phyloP scores from a whole-genome alignment of 2,888 invertebrate genomes.

The Chymomyza caudatula region DNA sequence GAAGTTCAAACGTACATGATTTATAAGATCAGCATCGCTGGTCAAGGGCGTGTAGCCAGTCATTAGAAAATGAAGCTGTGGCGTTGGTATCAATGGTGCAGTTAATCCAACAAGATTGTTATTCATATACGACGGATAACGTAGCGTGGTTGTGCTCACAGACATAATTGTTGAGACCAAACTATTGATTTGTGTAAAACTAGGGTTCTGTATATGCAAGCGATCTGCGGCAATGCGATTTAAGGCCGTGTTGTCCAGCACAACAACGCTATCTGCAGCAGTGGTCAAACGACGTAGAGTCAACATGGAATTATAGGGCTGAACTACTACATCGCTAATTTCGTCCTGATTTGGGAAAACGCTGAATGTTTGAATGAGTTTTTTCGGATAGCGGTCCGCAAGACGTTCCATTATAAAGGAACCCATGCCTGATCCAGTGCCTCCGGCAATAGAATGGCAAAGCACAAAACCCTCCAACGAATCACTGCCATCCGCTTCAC shows the following conservation, averaged over 20 bases:
- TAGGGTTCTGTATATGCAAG: slow-evolving; percentile 96
- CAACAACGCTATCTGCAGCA: slow-evolving; percentile 97
- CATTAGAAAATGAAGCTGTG: slow-evolving; percentile 99
- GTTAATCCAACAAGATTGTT: slow-evolving; percentile 97
- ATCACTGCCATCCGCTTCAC: slow-evolving; percentile 99
- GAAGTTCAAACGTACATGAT: slow-evolving; percentile 24
- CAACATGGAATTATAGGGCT: slow-evolving; percentile 96
- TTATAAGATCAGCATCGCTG: slow-evolving; percentile 86
- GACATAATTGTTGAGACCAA: slow-evolving; percentile 99
- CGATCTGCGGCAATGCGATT: slow-evolving; percentile 96
- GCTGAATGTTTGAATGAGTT: slow-evolving; percentile 98
- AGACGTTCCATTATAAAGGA: slow-evolving; percentile 94
- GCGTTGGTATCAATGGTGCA: slow-evolving; percentile 97
- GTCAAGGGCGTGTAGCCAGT: slow-evolving; percentile 98
- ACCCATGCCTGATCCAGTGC: slow-evolving; percentile 99
- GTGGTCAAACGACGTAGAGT: slow-evolving; percentile 96
- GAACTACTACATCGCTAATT: slow-evolving; percentile 97
- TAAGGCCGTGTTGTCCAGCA: slow-evolving; percentile 97
- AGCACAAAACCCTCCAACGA: slow-evolving; percentile 98
- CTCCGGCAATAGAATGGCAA: slow-evolving; percentile 99
- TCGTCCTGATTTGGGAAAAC: slow-evolving; percentile 99
- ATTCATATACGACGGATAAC: slow-evolving; percentile 99
- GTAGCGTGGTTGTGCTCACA: slow-evolving; percentile 93
- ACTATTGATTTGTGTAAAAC: slow-evolving; percentile 97
- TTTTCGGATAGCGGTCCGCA: slow-evolving; percentile 97